A percentile compares a stretch with the other conserved stretches of the same genome.
phyloP scores from a whole-genome alignment of 2,797 vertebrate genomes.

The Pelochelys cantorii region DNA sequence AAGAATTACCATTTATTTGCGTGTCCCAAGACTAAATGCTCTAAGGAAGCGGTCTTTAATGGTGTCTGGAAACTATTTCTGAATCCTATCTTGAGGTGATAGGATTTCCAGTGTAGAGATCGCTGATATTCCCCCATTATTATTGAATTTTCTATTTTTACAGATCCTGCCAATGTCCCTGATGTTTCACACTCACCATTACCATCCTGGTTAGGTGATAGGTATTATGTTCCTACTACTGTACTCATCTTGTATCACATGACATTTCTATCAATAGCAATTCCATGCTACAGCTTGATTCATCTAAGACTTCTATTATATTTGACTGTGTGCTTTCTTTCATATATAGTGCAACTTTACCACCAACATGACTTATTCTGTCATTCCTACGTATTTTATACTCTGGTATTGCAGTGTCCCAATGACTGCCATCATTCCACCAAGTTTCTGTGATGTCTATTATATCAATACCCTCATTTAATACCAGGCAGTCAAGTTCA shows the following conservation, averaged over 20 bases:
- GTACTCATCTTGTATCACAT: not conserved
- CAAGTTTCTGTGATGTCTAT: not conserved
- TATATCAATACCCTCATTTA: not conserved
- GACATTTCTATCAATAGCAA: not conserved
- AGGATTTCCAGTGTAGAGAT: too few relatives aligned
- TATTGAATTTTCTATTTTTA: too few relatives aligned
- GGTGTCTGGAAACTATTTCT: too few relatives aligned
- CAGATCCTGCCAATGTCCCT: too few relatives aligned
- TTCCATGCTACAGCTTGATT: not conserved
- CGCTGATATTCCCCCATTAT: too few relatives aligned
- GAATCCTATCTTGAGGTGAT: too few relatives aligned
- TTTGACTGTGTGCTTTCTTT: not conserved
- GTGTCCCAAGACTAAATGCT: too few relatives aligned
- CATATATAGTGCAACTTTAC: not conserved
- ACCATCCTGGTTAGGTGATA: too few relatives aligned
- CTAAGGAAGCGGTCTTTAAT: too few relatives aligned
- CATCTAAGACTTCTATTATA: not conserved
- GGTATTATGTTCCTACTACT: too few relatives aligned
- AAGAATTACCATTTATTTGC: too few relatives aligned
- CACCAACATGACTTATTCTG: not conserved
- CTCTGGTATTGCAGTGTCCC: not conserved
- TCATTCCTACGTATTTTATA: not conserved
- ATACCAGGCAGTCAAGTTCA: not conserved
- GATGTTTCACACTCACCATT: too few relatives aligned
- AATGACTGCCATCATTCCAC: not conserved